Evolutionary conservation across 2,888 invertebrate species (phyloP).

Genomic region (Acanthopleura granulata): DNA sequence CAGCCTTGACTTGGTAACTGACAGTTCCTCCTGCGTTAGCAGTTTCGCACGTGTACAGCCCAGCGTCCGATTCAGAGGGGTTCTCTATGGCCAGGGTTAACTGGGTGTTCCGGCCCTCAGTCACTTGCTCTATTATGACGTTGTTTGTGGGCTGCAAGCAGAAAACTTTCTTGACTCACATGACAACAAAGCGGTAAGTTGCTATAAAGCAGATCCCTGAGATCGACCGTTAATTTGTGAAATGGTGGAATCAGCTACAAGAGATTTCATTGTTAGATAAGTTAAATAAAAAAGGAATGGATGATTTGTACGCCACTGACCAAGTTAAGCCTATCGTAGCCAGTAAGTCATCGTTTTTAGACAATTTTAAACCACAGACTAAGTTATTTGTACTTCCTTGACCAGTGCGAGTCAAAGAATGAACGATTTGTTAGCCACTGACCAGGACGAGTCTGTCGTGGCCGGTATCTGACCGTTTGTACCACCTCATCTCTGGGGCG

Average conservation of each 20-base stretch:
- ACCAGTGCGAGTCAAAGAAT: too few species aligned
- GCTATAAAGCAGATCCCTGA: too few species aligned
- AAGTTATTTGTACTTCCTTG: too few species aligned
- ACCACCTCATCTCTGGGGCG: slow-evolving; percentile 2
- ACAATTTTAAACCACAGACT: too few species aligned
- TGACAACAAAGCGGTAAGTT: too few species aligned
- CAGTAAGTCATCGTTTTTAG: neutral
- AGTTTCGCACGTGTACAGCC: neutral
- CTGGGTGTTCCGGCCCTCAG: neutral
- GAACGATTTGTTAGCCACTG: neutral
- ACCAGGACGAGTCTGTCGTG: neutral
- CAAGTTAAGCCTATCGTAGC: neutral
- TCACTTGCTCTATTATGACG: neutral
- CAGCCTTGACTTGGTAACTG: neutral
- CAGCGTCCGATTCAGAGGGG: neutral
- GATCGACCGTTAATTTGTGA: too few species aligned
- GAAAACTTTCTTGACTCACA: neutral
- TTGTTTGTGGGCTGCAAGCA: neutral
- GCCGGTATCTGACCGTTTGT: neutral
- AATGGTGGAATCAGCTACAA: too few species aligned
- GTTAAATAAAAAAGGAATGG: too few species aligned
- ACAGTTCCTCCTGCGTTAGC: neutral
- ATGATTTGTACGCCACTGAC: neutral
- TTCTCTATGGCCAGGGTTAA: neutral
- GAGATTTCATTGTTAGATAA: too few species aligned